Percentiles rank a stretch among this genome's conserved stretches.
Evolutionary conservation across 2,797 vertebrate species (phyloP).

Genomic region (Hippocampus kuda): DNA sequence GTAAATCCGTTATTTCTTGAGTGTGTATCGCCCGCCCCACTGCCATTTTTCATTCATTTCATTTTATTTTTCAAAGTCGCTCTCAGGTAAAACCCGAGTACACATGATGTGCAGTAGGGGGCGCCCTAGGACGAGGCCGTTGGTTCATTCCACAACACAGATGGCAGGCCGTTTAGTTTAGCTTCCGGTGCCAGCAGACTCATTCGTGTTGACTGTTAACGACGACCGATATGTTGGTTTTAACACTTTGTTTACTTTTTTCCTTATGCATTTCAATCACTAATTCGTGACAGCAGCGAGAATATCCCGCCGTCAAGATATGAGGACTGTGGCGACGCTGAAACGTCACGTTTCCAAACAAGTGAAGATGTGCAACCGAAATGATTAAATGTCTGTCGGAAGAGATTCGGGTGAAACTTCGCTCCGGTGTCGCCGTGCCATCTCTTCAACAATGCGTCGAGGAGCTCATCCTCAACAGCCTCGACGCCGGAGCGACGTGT

Average conservation of each 20-base stretch:
- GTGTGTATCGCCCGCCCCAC: no score
- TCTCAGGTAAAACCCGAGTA: neutral
- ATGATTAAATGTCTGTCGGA: conserved; percentile 80
- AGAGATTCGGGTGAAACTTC: conserved; percentile 76
- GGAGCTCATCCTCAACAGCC: conserved; percentile 86
- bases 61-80: no score
- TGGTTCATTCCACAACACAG: conserved; percentile 13
- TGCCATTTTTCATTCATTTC: no score
- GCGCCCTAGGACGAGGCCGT: neutral
- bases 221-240: neutral
- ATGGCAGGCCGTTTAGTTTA: conserved; percentile 26
- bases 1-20: no score
- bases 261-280: neutral
- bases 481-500: conserved; percentile 85
- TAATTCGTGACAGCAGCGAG: neutral
- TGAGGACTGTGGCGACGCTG: neutral
- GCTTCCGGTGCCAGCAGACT: neutral
- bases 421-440: conserved; percentile 79
- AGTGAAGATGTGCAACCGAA: conserved; percentile 1
- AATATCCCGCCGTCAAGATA: neutral
- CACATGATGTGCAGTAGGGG: conserved; percentile 18
- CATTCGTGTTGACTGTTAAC: conserved; percentile 47
- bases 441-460: conserved; percentile 87
- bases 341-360: neutral
- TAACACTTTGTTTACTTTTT: neutral